Evolutionary conservation across 2,113 vertebrate species (phyloP).

Genomic region (Phodopus roborovskii): DNA sequence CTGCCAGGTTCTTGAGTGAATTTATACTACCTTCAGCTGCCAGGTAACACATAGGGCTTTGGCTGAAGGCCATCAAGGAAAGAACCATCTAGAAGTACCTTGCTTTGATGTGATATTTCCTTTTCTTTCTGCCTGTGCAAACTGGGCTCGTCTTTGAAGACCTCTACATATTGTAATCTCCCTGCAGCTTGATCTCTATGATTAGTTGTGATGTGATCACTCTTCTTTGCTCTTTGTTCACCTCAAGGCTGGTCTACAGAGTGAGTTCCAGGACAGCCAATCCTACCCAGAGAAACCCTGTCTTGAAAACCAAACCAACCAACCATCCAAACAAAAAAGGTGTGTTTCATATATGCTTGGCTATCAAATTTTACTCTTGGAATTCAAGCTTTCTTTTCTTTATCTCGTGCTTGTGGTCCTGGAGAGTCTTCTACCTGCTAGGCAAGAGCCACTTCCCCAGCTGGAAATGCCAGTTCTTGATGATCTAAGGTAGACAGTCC

Average conservation of each 20-base stretch:
- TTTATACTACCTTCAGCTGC: not conserved
- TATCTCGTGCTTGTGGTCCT: not conserved
- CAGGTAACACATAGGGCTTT: not conserved
- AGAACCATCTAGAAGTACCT: no score
- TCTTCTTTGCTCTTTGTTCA: not conserved
- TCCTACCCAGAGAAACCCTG: not conserved
- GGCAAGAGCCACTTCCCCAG: not conserved
- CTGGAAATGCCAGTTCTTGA: not conserved
- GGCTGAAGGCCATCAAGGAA: not conserved
- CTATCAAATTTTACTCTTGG: not conserved
- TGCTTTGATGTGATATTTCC: not conserved
- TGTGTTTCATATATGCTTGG: not conserved
- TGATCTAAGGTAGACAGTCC: not conserved
- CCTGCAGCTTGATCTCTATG: not conserved
- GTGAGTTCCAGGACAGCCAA: not conserved
- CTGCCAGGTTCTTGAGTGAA: not conserved
- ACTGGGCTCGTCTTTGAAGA: slow-evolving; percentile 1
- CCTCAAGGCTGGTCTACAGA: not conserved
- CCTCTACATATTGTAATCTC: not conserved
- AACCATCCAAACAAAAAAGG: not conserved
- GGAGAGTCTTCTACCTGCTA: not conserved
- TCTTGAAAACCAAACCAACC: not conserved
- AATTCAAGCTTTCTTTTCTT: not conserved
- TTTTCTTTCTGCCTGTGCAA: not conserved
- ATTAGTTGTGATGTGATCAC: not conserved